phyloP scores from a whole-genome alignment of 2,797 vertebrate species.

The Pelodytes ibericus region DNA sequence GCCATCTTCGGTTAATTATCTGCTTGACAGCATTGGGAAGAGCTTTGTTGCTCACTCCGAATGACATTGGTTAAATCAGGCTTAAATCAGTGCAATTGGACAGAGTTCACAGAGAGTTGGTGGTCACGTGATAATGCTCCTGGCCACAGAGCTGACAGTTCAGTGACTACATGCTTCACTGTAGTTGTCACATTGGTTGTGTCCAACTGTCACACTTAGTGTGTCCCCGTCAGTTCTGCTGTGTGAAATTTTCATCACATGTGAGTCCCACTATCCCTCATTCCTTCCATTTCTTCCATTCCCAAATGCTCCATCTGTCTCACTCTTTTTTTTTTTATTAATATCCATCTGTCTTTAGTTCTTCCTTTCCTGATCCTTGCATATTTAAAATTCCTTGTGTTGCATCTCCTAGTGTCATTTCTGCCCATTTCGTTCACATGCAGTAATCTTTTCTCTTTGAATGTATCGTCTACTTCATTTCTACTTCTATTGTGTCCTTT shows the following conservation, averaged over 20 bases:
- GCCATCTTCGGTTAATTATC: too few relatives aligned
- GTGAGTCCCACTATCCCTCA: not conserved
- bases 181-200: constrained; percentile 33
- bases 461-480: too few relatives aligned
- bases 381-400: not conserved
- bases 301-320: not conserved
- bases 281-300: not conserved
- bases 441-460: too few relatives aligned
- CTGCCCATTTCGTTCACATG: not conserved
- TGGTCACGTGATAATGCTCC: constrained; percentile 3
- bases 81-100: not conserved
- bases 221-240: not conserved
- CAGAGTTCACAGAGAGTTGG: not conserved
- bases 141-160: constrained; percentile 23
- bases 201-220: constrained; percentile 20
- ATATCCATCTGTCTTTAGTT: constrained; percentile 14
- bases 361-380: not conserved
- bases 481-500: too few relatives aligned
- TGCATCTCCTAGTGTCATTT: not conserved
- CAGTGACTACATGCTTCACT: not conserved
- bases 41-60: not conserved
- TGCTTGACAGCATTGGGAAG: too few relatives aligned
- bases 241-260: not conserved
- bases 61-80: not conserved
- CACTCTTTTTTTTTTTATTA: not conserved